Evolutionary conservation across 1,140 invertebrate genomes (phyloP).

Genomic region (Drosophila punjabiensis): DNA sequence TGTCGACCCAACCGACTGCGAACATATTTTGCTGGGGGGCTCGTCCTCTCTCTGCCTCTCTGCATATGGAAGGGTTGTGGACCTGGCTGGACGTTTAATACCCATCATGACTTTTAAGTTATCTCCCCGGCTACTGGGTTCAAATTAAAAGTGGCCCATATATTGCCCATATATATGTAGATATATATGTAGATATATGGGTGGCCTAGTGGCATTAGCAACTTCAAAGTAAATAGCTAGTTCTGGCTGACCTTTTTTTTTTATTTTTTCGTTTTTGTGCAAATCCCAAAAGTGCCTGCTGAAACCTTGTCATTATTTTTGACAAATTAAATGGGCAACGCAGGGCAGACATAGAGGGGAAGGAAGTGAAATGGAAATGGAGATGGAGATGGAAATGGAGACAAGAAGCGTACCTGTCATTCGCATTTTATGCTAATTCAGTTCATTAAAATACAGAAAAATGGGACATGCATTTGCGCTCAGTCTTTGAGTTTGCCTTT

Average conservation of each 20-base stretch:
- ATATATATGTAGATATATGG: conserved; percentile 4
- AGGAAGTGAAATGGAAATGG: background rate
- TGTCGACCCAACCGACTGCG: conserved; percentile 58
- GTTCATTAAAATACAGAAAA: conserved; percentile 80
- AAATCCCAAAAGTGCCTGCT: conserved; percentile 79
- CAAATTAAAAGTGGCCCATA: conserved; percentile 64
- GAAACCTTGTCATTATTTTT: conserved; percentile 77
- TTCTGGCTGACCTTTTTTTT: conserved; percentile 56
- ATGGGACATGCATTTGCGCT: conserved; percentile 67
- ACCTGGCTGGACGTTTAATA: conserved; percentile 58
- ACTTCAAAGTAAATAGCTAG: conserved; percentile 58
- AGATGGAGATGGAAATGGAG: conserved; percentile 6
- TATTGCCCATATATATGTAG: conserved; percentile 23
- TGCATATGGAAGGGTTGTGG: conserved; percentile 54
- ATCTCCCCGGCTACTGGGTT: conserved; percentile 47
- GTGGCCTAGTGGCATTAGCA: conserved; percentile 33
- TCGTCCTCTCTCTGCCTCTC: background rate
- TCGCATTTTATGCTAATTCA: conserved; percentile 80
- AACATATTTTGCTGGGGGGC: conserved; percentile 63
- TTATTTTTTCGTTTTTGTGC: conserved; percentile 18
- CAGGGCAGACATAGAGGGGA: background rate
- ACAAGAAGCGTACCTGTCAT: conserved; percentile 53
- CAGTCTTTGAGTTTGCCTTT: conserved; percentile 36
- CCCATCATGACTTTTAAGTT: conserved; percentile 83
- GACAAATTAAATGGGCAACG: conserved; percentile 75